phyloP scores from a whole-genome alignment of 2,113 vertebrate species.

The Vombatus ursinus region DNA sequence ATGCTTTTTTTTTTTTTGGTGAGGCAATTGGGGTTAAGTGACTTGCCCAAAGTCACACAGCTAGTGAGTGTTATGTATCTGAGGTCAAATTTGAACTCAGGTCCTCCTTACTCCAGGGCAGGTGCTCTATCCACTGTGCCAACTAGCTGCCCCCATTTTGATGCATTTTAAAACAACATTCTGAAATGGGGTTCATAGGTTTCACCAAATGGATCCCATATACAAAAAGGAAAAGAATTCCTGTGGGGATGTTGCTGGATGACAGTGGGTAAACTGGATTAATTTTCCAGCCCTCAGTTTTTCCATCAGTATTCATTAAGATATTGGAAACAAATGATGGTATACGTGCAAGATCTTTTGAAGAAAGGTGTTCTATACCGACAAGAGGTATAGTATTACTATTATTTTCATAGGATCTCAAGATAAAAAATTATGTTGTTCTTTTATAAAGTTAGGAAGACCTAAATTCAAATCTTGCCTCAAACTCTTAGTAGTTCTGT shows the following conservation, averaged over 20 bases:
- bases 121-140: no score
- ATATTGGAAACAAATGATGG: neutral
- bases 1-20: neutral
- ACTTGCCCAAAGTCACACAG: no score
- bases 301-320: neutral
- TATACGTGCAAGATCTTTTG: neutral
- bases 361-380: neutral
- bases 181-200: neutral
- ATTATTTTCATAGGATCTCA: neutral
- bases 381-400: neutral
- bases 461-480: neutral
- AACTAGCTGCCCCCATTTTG: neutral
- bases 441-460: neutral
- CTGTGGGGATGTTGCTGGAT: neutral
- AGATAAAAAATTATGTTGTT: neutral
- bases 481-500: neutral
- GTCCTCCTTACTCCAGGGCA: no score
- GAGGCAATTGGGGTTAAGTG: no score
- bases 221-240: neutral
- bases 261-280: neutral
- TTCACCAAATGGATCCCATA: neutral
- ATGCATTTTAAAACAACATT: neutral
- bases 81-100: no score
- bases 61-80: no score
- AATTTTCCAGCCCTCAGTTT: neutral